A percentile compares a stretch with the other conserved stretches of the same genome.
Conservation (phyloP, 2,888 invertebrate species). For the Iphiclides podalirius region DNA sequence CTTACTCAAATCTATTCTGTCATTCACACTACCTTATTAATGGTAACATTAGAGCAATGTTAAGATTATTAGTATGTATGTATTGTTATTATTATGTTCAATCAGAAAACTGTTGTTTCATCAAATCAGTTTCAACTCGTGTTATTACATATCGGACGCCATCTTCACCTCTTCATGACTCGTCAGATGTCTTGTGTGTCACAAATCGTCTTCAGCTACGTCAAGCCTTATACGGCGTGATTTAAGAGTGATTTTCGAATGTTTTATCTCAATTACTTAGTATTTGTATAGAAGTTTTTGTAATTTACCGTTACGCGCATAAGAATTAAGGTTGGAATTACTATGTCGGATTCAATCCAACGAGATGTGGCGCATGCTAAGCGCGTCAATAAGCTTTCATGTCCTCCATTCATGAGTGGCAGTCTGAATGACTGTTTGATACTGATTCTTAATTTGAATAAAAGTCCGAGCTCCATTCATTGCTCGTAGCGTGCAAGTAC, state of each 20-base stretch:
- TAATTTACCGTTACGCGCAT: conserved; percentile 21
- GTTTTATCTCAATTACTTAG: neutral
- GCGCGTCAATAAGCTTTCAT: conserved; percentile 55
- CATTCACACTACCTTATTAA: no score
- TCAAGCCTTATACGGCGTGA: conserved; percentile 4
- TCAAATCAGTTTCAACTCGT: conserved; percentile 52
- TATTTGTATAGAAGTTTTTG: neutral
- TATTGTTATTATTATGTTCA: no score
- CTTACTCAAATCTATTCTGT: no score
- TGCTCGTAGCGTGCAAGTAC: conserved; percentile 2
- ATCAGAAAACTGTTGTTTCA: conserved; percentile 11
- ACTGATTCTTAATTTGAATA: conserved; percentile 38
- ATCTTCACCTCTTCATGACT: conserved; percentile 56
- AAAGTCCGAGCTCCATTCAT: conserved; percentile 38
- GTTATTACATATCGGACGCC: conserved; percentile 54
- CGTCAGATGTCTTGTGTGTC: conserved; percentile 32
- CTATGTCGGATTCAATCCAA: neutral
- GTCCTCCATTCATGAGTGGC: conserved; percentile 55
- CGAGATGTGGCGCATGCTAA: conserved; percentile 32
- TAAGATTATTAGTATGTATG: no score
- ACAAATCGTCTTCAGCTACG: neutral
- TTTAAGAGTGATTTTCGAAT: conserved; percentile 19
- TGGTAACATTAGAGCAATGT: no score
- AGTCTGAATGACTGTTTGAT: conserved; percentile 55
- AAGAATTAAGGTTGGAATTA: conserved; percentile 25